Evolutionary conservation across 2,113 vertebrate species (phyloP), one percentile per base, ranked within the genome.

Genomic region (Pogona vitticeps): DNA sequence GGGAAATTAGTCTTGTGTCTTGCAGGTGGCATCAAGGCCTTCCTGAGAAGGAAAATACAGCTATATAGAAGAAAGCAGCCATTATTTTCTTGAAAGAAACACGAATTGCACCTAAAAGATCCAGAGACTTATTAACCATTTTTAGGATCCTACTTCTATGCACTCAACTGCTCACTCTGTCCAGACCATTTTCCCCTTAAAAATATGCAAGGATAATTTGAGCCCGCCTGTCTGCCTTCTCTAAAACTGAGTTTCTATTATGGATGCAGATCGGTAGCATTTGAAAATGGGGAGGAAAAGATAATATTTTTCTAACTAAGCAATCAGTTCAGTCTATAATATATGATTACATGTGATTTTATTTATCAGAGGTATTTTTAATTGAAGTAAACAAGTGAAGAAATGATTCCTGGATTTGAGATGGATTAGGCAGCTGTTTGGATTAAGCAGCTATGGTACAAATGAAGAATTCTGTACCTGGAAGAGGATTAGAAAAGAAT

Each of bases 361-460:
- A 61, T 84, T 84, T 76, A 76, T 76, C 67, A 18, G 65, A 84
- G 42, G 40, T 38, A 56, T 38, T 58, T 72, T 58, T 28, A 83
- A 72, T 83, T 83, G 67, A 83, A 83, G 68, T 58, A 65, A 76
- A 65, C 61, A 46, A 67, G 38, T 84, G 59, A 84, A 65, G 59
- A 76, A 65, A 65, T 65, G 20, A 84, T 65, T 76, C 59, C 59
- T 76, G 83, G 83, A 76, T 84, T 76, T 65, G 40, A 18, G 59
- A 2, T 61, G 83, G 83, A 84, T 84, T 76, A 76, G 65, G 56
- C 72, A 65, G 59, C 72, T 84, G 72, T 84, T n/a, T 84, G 72
- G 83, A 76, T 84, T 84, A 84, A 67, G 40, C 23, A 73, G 33
- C 14, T n/a, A 38, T 83, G 6, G 36, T 59, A 83, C 72, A 72